Evolutionary conservation across 2,113 vertebrate genomes (phyloP), one percentile per base, ranked within the genome.

Genomic region (Mesitornis unicolor): DNA sequence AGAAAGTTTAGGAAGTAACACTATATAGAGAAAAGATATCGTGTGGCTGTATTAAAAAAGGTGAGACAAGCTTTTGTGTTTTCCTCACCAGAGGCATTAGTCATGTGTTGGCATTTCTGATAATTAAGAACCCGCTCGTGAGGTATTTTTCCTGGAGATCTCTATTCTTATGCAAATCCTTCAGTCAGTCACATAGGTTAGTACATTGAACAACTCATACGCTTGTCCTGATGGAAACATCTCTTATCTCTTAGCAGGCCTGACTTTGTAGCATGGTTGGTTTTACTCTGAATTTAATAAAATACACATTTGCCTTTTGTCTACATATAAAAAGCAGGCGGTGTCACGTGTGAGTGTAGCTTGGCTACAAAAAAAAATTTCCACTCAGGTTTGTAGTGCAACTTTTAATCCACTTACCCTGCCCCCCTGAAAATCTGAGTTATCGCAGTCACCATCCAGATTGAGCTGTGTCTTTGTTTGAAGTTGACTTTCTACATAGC

Each of bases 51-150:
- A 26, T 61, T 78, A 53, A 91, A 68, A 92, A 87, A 45, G 36
- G 53, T 70, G 61, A 89, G 57, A 57, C 45, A 65, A 79, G 85
- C 42, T 73, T 81, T 42, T 63, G 35, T 71, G 36, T 87, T 81
- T 91, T 95, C 38, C 20, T 94, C 42, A 57, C 19, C 71, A 40
- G 61, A 68, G 25, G 21, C 61, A 50, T 95, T 92, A 92, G 87
- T 92, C 65, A 89, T 91, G 74, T 26, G 64, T 40, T 90, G 57
- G 76, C 73, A 82, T 85, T 97, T 96, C 83, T 94, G 79, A 91
- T 88, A 88, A 89, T 69, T 69, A 90, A 57, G 63, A 85, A 85
- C 48, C 57, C 64, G 82, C 5, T 94, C 45, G 1, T 54, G 86
- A 45, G 54, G 19, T 68, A 35, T 93, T 81, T 97, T 94, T 77